Base-by-base conservation (phyloP, 2,888 invertebrate species). In the Stenichneumon culpator region DNA sequence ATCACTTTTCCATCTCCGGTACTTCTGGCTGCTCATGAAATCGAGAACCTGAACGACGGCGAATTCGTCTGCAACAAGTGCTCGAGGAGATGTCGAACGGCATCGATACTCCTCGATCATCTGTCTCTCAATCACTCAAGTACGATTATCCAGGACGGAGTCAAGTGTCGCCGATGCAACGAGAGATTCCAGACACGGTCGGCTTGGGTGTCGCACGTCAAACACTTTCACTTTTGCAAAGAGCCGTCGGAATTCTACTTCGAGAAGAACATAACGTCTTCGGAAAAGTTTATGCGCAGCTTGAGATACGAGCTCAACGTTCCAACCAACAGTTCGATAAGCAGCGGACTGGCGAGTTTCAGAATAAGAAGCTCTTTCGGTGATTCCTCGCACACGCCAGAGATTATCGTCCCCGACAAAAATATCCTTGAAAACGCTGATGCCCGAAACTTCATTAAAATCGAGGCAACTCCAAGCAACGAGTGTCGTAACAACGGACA, bases 41-140 rank as follows among this genome's bases (percentile, higher is more conserved):
- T 69, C 11, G 85, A 90, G 22, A 88, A 86, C 57, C 77, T 86
- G 0, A 67, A 85, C 7, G 68, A 84, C 5, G 91, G 91, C 3
- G 63, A 87, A 9, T 88, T 83, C 25, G 47, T 63, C 3, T 91
- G 91, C 44, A 22, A 79, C 4, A 60, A 83, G 0, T 91, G 91
- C 68, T 28, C 69, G 3, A 87, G 87, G 60, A 87, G 57, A 32
- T 91, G 81, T 36, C 54, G 36, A 14, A 89, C 87, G 2, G 2
- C 63, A 1, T 0, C 22, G 1, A 22, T 87, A 6, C 83, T 91
- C 0, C 52, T 74, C 0, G 80, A 86, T 54, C 91, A 91, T 75
- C 36, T 77, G 1, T 78, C 80, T 5, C 70, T 88, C 52, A 89
- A 79, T 65, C 90, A 90, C 44, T 68, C 73, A 14, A 75, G n/a